Evolutionary conservation across 2,888 invertebrate species (phyloP), one percentile per base, ranked within the genome.

Genomic region (Mellilla xanthometata): DNA sequence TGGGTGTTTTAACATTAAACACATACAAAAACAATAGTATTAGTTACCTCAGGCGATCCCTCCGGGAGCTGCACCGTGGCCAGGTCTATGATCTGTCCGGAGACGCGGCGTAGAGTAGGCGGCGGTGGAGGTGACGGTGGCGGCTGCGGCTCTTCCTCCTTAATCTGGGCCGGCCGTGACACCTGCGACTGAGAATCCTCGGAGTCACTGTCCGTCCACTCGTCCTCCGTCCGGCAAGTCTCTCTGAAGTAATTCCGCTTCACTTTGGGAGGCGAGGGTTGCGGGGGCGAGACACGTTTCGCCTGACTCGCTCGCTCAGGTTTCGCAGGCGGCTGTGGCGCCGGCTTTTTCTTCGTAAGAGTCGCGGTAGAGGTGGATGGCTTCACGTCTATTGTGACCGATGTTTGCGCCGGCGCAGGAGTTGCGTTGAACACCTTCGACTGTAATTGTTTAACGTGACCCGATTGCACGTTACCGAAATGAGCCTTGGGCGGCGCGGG

Each of bases 141-240:
- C 6, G 66, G 11, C 3, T 13, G 13, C 1, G 53, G 68, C 29
- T 60, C 52, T 32, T 58, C 52, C n/a, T 62, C 58, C 26, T 75
- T 69, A 24, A 76, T 77, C 27, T 62, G 63, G 27, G 31, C 58
- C 11, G 65, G 49, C 36, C 62, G 66, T 24, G 54, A 42, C 3
- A 59, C 51, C 27, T 64, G 69, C 40, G 60, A 40, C 45, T 73
- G 74, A n/a, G 68, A 65, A 39, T 80, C 77, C 33, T 86, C 87
- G n/a, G 80, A 72, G 44, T 87, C 87, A 50, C 88, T 88, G 12
- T 87, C 90, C 0, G 90, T 91, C 80, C 91, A 91, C 62, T 92
- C 92, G 48, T 92, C 92, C 67, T 93, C 92, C 12, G 93, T 92
- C 36, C 92, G 91, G 63, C 93, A 93, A 1, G 93, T 92, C 70